Evolutionary conservation across 2,113 vertebrate species (phyloP), one percentile per base, ranked within the genome.

Genomic region (Petrocephalus microphthalmus): DNA sequence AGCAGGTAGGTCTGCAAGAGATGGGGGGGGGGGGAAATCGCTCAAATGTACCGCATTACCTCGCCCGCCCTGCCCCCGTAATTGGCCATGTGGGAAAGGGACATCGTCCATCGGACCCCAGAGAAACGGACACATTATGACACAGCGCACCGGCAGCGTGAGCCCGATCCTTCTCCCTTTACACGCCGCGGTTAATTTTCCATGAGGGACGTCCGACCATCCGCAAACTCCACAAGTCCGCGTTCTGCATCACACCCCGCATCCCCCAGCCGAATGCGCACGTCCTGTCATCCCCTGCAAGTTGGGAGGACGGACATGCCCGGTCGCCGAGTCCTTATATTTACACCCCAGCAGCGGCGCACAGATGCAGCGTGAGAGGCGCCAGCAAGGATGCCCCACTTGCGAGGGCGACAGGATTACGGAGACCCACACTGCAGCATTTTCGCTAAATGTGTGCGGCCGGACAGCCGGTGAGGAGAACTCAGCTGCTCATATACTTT

Each of bases 351-450:
- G 29, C 15, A 74, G 67, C 67, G 8, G 13, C 15, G 29, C 17
- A 13, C 15, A 81, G 37, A 81, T 29, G 19, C 13, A 87, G 25
- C 42, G 15, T 42, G 25, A 15, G 13, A 13, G 0, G 17, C 71
- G 42, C 29, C 57, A 87, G 57, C 22, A 71, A 3, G 45, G 86
- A 74, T 87, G 60, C 45, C 86, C 51, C 86, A 25, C 45, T 74
- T 49, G n/a, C 52, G 42, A 42, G 37, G 33, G 47, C 85, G 25
- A 7, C 13, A 64, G 25, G n/a, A 87, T 87, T 64, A 87, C 15
- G 51, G 86, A 78, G 51, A 87, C 67, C 45, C 51, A 20, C 51
- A 78, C 87, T 87, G 87, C 67, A 78, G 87, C 54, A 49, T 87
- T 87, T 87, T 87, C 29, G 7, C 42, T 7, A 60, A 87, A 87